A percentile compares a stretch with the other conserved stretches of the same genome.
These are phyloP conservation scores for Leucoraja ocellata DNA, from an alignment of 2,797 vertebrate genomes.

Conservation along the genomic window DNA sequence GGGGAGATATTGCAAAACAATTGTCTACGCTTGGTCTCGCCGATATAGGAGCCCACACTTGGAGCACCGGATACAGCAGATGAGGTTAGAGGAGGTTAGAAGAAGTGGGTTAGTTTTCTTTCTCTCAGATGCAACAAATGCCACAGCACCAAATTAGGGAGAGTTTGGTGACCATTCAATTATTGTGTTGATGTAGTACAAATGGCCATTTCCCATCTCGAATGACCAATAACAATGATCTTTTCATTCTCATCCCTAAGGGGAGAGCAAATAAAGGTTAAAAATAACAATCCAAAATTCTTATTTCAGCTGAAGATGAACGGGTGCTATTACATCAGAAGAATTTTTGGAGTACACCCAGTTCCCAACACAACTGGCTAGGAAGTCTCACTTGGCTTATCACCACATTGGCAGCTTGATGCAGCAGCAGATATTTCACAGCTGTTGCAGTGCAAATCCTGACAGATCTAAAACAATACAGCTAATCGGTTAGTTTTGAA, in stretches of 20 bases:
- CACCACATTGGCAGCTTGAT: not conserved
- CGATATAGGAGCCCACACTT: too few relatives aligned
- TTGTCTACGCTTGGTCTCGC: too few relatives aligned
- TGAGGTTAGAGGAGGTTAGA: too few relatives aligned
- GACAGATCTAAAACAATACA: not conserved
- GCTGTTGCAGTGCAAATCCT: not conserved
- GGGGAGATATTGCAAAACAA: too few relatives aligned
- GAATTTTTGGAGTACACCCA: slow-evolving; percentile 22
- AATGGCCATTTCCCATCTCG: not conserved
- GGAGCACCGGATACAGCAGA: too few relatives aligned
- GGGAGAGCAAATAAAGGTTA: not conserved
- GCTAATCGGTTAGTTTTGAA: not conserved
- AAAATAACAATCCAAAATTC: not conserved
- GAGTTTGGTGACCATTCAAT: not conserved
- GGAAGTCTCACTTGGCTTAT: not conserved
- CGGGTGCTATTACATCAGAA: slow-evolving; percentile 24
- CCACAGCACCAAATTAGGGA: not conserved
- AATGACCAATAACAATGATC: not conserved
- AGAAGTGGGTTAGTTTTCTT: too few relatives aligned
- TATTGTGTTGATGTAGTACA: not conserved
- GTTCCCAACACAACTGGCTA: slow-evolving; percentile 8
- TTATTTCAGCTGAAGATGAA: not conserved
- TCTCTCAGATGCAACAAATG: too few relatives aligned
- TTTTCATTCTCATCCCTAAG: not conserved
- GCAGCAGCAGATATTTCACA: not conserved